Evolutionary conservation across 2,888 invertebrate genomes (phyloP), one percentile per base, ranked within the genome.

Genomic region (Pomacea canaliculata): DNA sequence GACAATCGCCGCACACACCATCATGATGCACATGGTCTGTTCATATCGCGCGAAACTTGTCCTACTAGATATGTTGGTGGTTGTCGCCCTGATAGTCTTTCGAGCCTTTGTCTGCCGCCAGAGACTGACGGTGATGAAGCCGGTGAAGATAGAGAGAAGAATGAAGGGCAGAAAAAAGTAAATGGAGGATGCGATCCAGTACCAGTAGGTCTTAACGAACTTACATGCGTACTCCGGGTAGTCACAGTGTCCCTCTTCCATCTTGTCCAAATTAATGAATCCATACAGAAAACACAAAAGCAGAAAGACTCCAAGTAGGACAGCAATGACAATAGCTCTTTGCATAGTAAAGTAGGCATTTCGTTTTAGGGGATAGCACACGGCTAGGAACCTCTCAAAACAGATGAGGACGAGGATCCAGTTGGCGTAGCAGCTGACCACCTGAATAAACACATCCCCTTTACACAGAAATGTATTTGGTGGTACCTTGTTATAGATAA

Each of bases 361-460:
- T 23, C 71, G 76, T 19, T 73, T 76, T n/a, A 79, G 69, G 1
- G 87, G 87, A 48, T 84, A 84, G 80, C 82, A 83, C 10, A 88
- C 85, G 12, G 87, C 85, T 27, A 77, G 72, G 69, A 77, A 80
- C 18, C 80, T 48, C 66, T 80, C 78, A 2, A 74, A 72, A 46
- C 76, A 76, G 63, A 80, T 78, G 65, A 78, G 66, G 0, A 75
- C 80, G 19, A 80, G 75, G 5, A 80, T 59, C 80, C 80, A 80
- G 70, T 78, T 78, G 59, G 75, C 71, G 27, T 74, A 70, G 63
- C 69, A 67, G 37, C 71, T 56, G 27, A 77, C 60, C 23, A 78
- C 76, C 23, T 67, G n/a, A 16, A 66, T 48, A 2, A 76, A 23
- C 56, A 79, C 73, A n/a, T 12, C 23, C 27, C 63, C 48, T 59